Percentiles rank a stretch among this genome's conserved stretches.
Evolutionary conservation across 1,140 invertebrate genomes (phyloP).

Genomic region (Leptinotarsa lineolata): DNA sequence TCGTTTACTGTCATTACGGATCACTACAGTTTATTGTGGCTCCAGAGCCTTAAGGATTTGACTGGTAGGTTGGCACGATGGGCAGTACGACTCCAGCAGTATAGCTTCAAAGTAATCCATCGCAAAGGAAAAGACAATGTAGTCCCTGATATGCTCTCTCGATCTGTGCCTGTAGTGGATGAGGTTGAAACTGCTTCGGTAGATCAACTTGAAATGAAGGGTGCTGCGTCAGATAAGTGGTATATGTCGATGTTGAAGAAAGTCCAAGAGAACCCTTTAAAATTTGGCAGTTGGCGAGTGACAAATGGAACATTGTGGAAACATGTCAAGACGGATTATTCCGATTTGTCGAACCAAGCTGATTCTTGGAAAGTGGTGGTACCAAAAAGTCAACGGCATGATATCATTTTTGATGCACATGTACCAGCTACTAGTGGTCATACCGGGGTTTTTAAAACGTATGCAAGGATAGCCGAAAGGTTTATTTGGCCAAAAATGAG

Average conservation of each 20-base stretch:
- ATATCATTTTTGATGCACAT: constrained; percentile 29
- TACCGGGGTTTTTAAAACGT: constrained; percentile 47
- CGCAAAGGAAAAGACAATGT: constrained; percentile 2
- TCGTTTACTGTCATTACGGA: constrained; percentile 59
- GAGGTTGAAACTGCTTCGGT: neutral
- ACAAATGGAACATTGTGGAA: constrained; percentile 12
- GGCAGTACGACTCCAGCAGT: constrained; percentile 40
- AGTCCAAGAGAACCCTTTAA: constrained; percentile 10
- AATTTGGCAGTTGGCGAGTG: constrained; percentile 18
- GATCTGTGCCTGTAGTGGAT: neutral
- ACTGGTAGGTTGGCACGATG: constrained; percentile 56
- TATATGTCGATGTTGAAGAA: constrained; percentile 16
- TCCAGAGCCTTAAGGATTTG: constrained; percentile 55
- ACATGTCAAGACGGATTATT: constrained; percentile 9
- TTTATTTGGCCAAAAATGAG: constrained; percentile 51
- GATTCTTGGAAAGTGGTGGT: constrained; percentile 36
- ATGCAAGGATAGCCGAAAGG: constrained; percentile 8
- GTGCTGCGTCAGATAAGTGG: constrained; percentile 19
- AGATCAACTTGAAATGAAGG: neutral
- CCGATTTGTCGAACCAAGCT: neutral
- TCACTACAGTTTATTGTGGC: constrained; percentile 57
- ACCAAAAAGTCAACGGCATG: constrained; percentile 25
- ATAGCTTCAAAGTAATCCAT: constrained; percentile 10
- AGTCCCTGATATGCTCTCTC: constrained; percentile 23
- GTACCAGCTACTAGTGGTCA: constrained; percentile 34